Evolutionary conservation across 1,140 invertebrate genomes (phyloP).

Genomic region (Linepithema humile): DNA sequence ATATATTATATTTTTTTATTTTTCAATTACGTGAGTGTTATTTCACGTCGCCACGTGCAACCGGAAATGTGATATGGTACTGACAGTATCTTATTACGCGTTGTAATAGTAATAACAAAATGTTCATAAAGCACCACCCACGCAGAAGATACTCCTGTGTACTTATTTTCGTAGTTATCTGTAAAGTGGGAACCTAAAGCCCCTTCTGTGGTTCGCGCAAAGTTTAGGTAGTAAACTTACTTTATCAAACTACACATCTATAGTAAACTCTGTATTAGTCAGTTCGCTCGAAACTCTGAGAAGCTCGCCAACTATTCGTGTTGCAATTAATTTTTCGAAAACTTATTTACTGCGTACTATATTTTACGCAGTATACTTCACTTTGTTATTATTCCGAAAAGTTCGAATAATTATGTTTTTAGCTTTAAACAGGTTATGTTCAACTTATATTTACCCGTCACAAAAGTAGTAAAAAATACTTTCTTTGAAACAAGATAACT

Average conservation of each 20-base stretch:
- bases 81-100: slow-evolving; percentile 29
- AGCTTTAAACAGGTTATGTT: neutral
- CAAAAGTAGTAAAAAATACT: neutral
- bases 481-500: neutral
- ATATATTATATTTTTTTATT: slow-evolving; percentile 23
- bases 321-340: slow-evolving; percentile 55
- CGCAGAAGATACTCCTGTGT: neutral
- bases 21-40: slow-evolving; percentile 22
- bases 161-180: slow-evolving; percentile 48
- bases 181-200: slow-evolving; percentile 47
- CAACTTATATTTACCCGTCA: neutral
- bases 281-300: slow-evolving; percentile 42
- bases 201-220: slow-evolving; percentile 50
- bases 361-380: slow-evolving; percentile 4
- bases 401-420: slow-evolving; percentile 17
- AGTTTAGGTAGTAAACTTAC: slow-evolving; percentile 54
- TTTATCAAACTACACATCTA: slow-evolving; percentile 55
- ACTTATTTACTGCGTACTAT: slow-evolving; percentile 32
- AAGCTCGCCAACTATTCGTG: slow-evolving; percentile 48
- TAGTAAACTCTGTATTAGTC: slow-evolving; percentile 52
- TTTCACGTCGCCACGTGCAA: neutral
- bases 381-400: slow-evolving; percentile 15
- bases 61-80: too few species aligned
- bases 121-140: slow-evolving; percentile 36
- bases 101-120: slow-evolving; percentile 47